Evolutionary conservation across 2,113 vertebrate genomes (phyloP), one percentile per base, ranked within the genome.

Genomic region (Regulus satrapa): DNA sequence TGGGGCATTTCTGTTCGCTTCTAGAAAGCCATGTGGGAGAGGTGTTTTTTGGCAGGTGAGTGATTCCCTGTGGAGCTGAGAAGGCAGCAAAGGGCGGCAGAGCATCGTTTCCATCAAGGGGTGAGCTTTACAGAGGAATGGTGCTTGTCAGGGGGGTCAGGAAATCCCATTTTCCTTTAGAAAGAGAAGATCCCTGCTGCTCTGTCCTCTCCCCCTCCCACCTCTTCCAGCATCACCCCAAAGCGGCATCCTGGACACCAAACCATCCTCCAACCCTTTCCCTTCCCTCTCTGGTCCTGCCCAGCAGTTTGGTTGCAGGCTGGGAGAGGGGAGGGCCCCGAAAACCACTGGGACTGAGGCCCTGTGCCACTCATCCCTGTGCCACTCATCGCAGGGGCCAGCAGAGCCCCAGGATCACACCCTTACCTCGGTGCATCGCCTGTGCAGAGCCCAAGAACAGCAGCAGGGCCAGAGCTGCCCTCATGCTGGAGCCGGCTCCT

Each of bases 401-500:
- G 54, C 29, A 14, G 24, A 77, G 71, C 21, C 49, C 36, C 40
- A 0, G 45, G 41, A 14, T 9, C 23, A 4, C 0, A 5, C 2
- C 29, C 90, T 85, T 71, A 95, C 93, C 96, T 88, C 96, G 71
- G 40, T 95, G 93, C 24, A 38, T 6, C 0, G 93, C 94, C 0
- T 1, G 18, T 1, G 2, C 11, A 0, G 68, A 0, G 0, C 72
- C 78, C 13, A 92, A 2, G 46, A 96, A 55, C 25, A 97, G 81
- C 78, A 98, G 94, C 62, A 98, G 58, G 62, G 67, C 3, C 7
- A 96, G 51, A 28, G 75, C 36, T 4, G 17, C 62, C 95, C 85
- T 97, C 98, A 98, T 98, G 41, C 10, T 14, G 66, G 26, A 31
- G 48, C 40, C 12, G 62, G 7, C n/a, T 63, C 59, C 23, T 56